Evolutionary conservation across 2,113 vertebrate species (phyloP).

Genomic region (Eudyptes chrysolophus): DNA sequence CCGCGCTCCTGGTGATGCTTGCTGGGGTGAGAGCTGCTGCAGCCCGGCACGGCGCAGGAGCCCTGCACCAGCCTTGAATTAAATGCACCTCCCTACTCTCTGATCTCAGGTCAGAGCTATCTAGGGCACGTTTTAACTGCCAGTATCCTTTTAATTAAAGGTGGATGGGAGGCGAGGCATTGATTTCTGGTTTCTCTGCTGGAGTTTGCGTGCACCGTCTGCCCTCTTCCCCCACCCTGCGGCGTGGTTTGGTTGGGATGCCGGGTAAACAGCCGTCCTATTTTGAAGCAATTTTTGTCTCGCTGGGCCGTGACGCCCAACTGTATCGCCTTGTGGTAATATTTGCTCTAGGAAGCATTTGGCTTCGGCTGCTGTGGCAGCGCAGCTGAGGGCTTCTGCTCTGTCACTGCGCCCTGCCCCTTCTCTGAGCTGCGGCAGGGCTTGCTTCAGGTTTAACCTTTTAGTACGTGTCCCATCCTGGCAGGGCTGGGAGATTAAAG

Average conservation of each 20-base stretch:
- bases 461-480: neutral
- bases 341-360: neutral
- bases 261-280: neutral
- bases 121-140: neutral
- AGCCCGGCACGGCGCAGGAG: neutral
- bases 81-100: neutral
- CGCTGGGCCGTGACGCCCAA: neutral
- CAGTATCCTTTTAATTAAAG: neutral
- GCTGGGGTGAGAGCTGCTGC: neutral
- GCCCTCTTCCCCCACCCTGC: neutral
- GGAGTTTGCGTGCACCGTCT: fast-evolving
- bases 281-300: neutral
- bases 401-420: neutral
- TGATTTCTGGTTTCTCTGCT: neutral
- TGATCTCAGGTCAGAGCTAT: neutral
- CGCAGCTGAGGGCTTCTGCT: neutral
- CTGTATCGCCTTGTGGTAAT: neutral
- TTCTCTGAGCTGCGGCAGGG: neutral
- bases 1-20: neutral
- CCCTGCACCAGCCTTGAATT: neutral
- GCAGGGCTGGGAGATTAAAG: neutral
- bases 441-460: neutral
- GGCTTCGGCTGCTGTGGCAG: neutral
- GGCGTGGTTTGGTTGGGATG: neutral
- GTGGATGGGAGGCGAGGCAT: fast-evolving